Evolutionary conservation across 2,113 vertebrate genomes (phyloP).

Genomic region (Salvelinus sp.): DNA sequence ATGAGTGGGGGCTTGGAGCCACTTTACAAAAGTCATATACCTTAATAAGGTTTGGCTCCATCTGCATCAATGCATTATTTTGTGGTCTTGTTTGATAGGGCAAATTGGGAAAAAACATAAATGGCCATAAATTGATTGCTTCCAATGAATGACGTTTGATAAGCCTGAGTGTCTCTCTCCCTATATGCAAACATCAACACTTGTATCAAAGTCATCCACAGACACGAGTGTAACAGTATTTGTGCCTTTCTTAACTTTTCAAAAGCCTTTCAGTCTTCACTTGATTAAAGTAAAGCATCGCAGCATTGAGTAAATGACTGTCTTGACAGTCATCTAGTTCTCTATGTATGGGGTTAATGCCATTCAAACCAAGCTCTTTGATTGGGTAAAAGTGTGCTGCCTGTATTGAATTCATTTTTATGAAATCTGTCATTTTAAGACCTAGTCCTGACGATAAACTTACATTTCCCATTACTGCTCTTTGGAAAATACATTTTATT

Average conservation of each 20-base stretch:
- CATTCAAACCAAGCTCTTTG: slow-evolving; percentile 43
- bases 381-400: slow-evolving; percentile 25
- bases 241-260: slow-evolving; percentile 60
- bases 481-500: too few species aligned
- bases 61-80: too few species aligned
- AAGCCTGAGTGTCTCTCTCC: slow-evolving; percentile 27
- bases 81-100: too few species aligned
- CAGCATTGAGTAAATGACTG: slow-evolving; percentile 56
- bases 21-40: too few species aligned
- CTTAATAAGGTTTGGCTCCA: too few species aligned
- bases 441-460: neutral
- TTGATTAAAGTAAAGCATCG: slow-evolving; percentile 62
- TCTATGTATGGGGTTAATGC: slow-evolving; percentile 51
- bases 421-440: neutral
- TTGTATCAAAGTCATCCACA: neutral
- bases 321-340: slow-evolving; percentile 48
- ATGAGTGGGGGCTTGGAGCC: too few species aligned
- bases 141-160: slow-evolving; percentile 4
- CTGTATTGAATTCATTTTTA: slow-evolving; percentile 27
- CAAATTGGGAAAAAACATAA: too few species aligned
- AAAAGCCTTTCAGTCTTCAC: slow-evolving; percentile 49
- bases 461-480: too few species aligned
- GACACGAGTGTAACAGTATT: slow-evolving; percentile 23
- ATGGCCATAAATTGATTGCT: neutral
- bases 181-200: slow-evolving; percentile 54